Evolutionary conservation across 1,140 invertebrate genomes (phyloP), one percentile per base, ranked within the genome.

Genomic region (Dolichoris vasculosae): DNA sequence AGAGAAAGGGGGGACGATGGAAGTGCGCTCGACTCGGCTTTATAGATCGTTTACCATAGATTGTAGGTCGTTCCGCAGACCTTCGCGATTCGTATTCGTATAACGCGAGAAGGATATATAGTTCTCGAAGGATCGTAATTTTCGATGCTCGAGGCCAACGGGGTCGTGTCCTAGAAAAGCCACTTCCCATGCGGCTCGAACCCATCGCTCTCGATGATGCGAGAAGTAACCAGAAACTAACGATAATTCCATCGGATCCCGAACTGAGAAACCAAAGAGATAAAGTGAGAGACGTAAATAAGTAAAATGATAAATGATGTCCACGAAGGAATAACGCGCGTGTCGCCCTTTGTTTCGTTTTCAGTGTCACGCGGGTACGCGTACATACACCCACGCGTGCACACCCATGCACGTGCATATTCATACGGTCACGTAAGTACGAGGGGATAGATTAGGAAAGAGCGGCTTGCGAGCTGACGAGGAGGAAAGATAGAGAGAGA

Each of bases 331-430:
- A 35, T 17, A 15, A n/a, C 64, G n/a, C 80, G 67, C 64, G 67
- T 46, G 80, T 3, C 40, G 8, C 35, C 30, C 81, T 82, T 59
- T 75, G 67, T 59, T 75, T 82, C 67, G 43, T 75, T 59, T 35
- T 46, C 46, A 69, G 63, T 67, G 63, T 48, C 79, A 81, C 15
- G 40, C 20, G 79, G 30, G 23, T n/a, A 69, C 26, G 43, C 8
- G 35, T 30, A 43, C 4, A 51, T 20, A 4, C 13, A 51, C 46
- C 3, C 0, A 46, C 3, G 26, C 46, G 4, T 51, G 69, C 40
- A n/a, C 30, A 71, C 17, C 15, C 32, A 6, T 7, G 40, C 23
- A 67, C 64, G 64, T 67, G 9, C 32, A 67, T n/a, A n/a, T n/a
- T n/a, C n/a, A n/a, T n/a, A n/a, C n/a, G n/a, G n/a, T n/a, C n/a